Evolutionary conservation across 2,113 vertebrate species (phyloP), one percentile per base, ranked within the genome.

Genomic region (Hyaena hyaena): DNA sequence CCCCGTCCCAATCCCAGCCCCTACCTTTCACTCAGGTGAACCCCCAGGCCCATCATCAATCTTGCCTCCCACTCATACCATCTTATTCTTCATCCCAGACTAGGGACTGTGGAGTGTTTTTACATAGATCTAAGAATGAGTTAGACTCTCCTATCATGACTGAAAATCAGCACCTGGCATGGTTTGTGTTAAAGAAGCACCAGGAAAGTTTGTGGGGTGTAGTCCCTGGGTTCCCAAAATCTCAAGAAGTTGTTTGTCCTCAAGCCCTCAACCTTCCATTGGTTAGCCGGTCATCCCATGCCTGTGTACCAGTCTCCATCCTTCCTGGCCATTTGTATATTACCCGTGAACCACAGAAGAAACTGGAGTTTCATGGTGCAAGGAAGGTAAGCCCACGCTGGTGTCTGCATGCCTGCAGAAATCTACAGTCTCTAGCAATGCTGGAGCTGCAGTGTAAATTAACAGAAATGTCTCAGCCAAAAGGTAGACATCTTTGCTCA

Each of bases 101-200:
- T 69, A 81, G 74, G 58, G 50, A 73, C 45, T 82, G 17, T 93
- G 63, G 61, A 76, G 31, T 43, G 4, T 45, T 24, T 79, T 66
- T 77, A 17, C 61, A 79, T n/a, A 86, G 24, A 77, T 28, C n/a
- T 4, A 66, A 81, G 39, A 85, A 48, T 45, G 50, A 77, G 15
- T 26, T n/a, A 26, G 33, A 88, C 24, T 35, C 48, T 83, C 63
- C 77, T 53, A 77, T 45, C 28, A 33, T 43, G 4, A 39, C 10
- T 19, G 50, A 65, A 87, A 92, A 91, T 43, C 33, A 86, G 35
- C 12, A 89, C 23, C 61, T 69, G 23, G 69, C 81, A 35, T 39
- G 58, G 63, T 55, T 81, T 3, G 4, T 80, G n/a, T 88, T 96
- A 8, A 85, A 90, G 80, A 95, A 90, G 31, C 88, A 92, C 45